Evolutionary conservation across 2,797 vertebrate genomes (phyloP).

Genomic region (Bovichtus variegatus): DNA sequence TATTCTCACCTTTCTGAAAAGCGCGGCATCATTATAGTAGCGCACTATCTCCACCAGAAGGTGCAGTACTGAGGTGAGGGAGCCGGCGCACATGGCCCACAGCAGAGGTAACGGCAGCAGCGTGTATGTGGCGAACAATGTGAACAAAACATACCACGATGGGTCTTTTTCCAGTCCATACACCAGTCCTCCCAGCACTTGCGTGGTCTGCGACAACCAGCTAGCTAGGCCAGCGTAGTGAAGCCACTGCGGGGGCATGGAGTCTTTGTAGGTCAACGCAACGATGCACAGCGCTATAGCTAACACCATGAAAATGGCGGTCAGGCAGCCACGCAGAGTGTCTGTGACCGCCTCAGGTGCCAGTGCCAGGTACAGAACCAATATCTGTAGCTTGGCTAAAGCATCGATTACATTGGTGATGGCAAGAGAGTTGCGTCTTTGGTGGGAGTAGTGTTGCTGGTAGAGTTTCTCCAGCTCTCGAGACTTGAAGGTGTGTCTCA

Average conservation of each 20-base stretch:
- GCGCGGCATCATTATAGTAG: conserved; percentile 69
- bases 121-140: conserved; percentile 86
- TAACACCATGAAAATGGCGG: conserved; percentile 79
- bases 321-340: conserved; percentile 71
- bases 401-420: conserved; percentile 84
- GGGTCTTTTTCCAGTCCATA: conserved; percentile 85
- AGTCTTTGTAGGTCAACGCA: conserved; percentile 81
- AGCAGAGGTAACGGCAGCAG: conserved; percentile 85
- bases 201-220: conserved; percentile 85
- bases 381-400: conserved; percentile 81
- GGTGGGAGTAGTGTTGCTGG: conserved; percentile 85
- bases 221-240: conserved; percentile 82
- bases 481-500: conserved; percentile 86
- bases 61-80: conserved; percentile 81
- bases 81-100: conserved; percentile 86
- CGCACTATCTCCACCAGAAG: conserved; percentile 73
- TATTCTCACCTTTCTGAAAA: conserved; percentile 81
- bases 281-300: conserved; percentile 74
- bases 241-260: conserved; percentile 81
- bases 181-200: conserved; percentile 82
- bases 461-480: conserved; percentile 85
- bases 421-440: conserved; percentile 84
- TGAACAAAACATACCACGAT: conserved; percentile 87
- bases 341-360: conserved; percentile 71
- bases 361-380: conserved; percentile 82